These are phyloP conservation scores for Drosophila mayri DNA, from an alignment of 1,140 invertebrate species.

Conservation along the genomic window DNA sequence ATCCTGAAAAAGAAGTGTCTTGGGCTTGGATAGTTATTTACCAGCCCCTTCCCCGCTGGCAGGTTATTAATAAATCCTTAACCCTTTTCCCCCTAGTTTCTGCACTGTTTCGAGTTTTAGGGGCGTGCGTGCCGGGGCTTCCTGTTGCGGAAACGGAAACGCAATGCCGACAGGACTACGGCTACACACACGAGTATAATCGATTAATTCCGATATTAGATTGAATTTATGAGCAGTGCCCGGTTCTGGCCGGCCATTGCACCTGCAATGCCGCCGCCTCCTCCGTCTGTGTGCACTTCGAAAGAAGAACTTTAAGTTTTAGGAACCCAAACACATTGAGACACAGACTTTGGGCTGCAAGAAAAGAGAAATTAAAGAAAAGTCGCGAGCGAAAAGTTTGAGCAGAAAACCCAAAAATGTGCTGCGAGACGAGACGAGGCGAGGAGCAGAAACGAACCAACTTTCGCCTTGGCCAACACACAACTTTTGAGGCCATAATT, in stretches of 20 bases:
- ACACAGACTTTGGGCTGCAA: slow-evolving; percentile 14
- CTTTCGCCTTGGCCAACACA: slow-evolving; percentile 49
- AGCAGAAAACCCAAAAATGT: slow-evolving; percentile 35
- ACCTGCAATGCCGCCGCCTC: slow-evolving; percentile 8
- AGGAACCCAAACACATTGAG: slow-evolving; percentile 46
- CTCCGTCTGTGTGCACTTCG: slow-evolving; percentile 8
- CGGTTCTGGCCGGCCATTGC: slow-evolving; percentile 26
- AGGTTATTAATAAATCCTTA: slow-evolving; percentile 84
- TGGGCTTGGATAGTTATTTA: slow-evolving; percentile 13
- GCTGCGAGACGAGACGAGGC: slow-evolving; percentile 19
- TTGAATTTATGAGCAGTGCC: slow-evolving; percentile 76
- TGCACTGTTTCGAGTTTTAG: slow-evolving; percentile 16
- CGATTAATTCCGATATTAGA: slow-evolving; percentile 85
- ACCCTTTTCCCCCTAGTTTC: slow-evolving; percentile 61
- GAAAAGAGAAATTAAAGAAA: slow-evolving; percentile 55
- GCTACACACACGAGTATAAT: slow-evolving; percentile 74
- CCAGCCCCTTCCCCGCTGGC: neutral
- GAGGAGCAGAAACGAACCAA: slow-evolving; percentile 9
- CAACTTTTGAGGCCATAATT: slow-evolving; percentile 57
- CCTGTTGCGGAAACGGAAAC: slow-evolving; percentile 84
- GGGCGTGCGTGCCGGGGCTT: slow-evolving; percentile 63
- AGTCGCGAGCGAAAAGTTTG: slow-evolving; percentile 46
- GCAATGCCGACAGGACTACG: slow-evolving; percentile 78
- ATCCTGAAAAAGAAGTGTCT: slow-evolving; percentile 21
- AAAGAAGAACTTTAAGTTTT: slow-evolving; percentile 47